A percentile compares a stretch with the other conserved stretches of the same genome.
Evolutionary conservation across 2,113 vertebrate species (phyloP).

Genomic region (Numenius arquata): DNA sequence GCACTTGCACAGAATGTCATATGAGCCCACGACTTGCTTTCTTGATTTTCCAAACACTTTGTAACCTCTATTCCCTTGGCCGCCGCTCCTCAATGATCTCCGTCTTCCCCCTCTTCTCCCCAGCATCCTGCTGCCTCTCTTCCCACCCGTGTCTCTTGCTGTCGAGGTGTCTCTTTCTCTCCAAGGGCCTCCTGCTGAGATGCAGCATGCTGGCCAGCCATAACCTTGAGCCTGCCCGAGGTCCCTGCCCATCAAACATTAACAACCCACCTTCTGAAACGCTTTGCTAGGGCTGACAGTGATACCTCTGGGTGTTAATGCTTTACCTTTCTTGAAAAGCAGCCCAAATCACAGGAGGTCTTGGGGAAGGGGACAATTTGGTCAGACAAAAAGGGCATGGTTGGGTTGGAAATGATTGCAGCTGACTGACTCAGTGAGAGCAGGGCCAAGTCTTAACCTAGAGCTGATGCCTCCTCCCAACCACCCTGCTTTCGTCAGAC

Average conservation of each 20-base stretch:
- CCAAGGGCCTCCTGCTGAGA: neutral
- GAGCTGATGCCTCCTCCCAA: neutral
- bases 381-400: neutral
- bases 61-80: neutral
- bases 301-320: neutral
- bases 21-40: neutral
- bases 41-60: neutral
- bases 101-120: neutral
- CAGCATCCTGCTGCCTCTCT: neutral
- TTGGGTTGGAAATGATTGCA: neutral
- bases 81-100: neutral
- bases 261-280: neutral
- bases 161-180: neutral
- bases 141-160: neutral
- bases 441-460: neutral
- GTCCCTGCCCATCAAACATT: conserved; percentile 1
- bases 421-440: neutral
- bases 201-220: neutral
- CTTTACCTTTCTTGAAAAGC: neutral
- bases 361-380: neutral
- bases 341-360: neutral
- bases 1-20: neutral
- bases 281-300: neutral
- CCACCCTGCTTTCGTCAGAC: neutral
- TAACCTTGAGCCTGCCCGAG: neutral